These are phyloP conservation scores for Palaemon carinicauda DNA, from an alignment of 1,140 invertebrate species.

Conservation along the genomic window DNA sequence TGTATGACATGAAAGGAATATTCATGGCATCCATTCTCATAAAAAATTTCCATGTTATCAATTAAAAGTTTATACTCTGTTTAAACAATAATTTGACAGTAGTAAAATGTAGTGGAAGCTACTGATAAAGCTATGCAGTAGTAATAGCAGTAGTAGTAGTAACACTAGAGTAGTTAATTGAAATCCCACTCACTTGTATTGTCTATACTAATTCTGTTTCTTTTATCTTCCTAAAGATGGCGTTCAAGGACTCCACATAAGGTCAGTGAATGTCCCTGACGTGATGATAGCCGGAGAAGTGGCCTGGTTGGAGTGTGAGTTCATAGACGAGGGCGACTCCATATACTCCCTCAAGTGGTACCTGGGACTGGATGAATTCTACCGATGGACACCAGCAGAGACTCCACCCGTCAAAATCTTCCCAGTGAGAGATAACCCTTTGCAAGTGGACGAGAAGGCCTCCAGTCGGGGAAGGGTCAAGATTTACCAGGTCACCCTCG, in stretches of 20 bases:
- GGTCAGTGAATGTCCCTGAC: slow-evolving; percentile 13
- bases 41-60: too few relatives aligned
- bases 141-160: too few relatives aligned
- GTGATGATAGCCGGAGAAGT: slow-evolving; percentile 20
- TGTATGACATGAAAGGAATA: too few relatives aligned
- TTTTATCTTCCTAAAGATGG: not conserved
- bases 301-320: slow-evolving; percentile 36
- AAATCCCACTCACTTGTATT: too few relatives aligned
- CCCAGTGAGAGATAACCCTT: slow-evolving; percentile 14
- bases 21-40: too few relatives aligned
- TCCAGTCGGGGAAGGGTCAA: slow-evolving; percentile 20
- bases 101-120: too few relatives aligned
- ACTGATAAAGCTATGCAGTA: too few relatives aligned
- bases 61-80: too few relatives aligned
- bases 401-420: slow-evolving; percentile 38
- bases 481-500: slow-evolving; percentile 63
- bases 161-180: too few relatives aligned
- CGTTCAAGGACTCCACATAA: slow-evolving; percentile 25
- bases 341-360: slow-evolving; percentile 51
- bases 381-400: slow-evolving; percentile 44
- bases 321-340: slow-evolving; percentile 1
- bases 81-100: too few relatives aligned
- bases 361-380: slow-evolving; percentile 45
- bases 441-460: slow-evolving; percentile 27
- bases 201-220: not conserved